Conservation (phyloP, 2,888 invertebrate genomes). For the Galerucella nymphaeae region DNA sequence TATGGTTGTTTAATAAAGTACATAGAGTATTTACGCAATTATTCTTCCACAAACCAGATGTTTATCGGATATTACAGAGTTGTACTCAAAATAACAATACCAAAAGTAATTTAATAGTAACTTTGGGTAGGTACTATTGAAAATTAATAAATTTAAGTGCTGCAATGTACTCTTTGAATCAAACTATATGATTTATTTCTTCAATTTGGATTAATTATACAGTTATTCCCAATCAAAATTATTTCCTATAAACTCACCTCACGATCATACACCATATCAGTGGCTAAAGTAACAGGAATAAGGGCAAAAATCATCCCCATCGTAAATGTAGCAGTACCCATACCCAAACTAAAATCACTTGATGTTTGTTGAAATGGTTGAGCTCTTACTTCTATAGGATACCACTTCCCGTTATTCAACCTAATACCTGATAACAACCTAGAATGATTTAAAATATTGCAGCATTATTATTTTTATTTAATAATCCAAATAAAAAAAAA, state of each 20-base stretch:
- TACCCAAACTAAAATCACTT: slow-evolving; percentile 78
- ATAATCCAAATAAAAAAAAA: no score
- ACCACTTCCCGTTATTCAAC: slow-evolving; percentile 55
- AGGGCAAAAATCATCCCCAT: slow-evolving; percentile 85
- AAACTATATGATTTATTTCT: no score
- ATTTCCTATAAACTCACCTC: slow-evolving; percentile 69
- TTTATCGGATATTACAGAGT: no score
- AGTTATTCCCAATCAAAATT: no score
- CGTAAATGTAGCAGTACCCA: slow-evolving; percentile 79
- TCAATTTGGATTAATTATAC: neutral
- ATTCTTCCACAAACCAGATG: no score
- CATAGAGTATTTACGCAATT: no score
- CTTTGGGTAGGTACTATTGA: no score
- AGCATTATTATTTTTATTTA: neutral
- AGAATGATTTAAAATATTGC: neutral
- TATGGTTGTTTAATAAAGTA: no score
- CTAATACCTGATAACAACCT: neutral
- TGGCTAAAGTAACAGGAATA: slow-evolving; percentile 80
- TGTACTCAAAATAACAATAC: no score
- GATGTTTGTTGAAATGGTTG: slow-evolving; percentile 81
- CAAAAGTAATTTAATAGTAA: no score
- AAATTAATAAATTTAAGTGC: no score
- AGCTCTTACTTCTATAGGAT: slow-evolving; percentile 73
- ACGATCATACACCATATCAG: slow-evolving; percentile 85
- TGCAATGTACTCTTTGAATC: no score